Conservation (phyloP, 2,113 vertebrate genomes). For the Dromiciops gliroides region DNA sequence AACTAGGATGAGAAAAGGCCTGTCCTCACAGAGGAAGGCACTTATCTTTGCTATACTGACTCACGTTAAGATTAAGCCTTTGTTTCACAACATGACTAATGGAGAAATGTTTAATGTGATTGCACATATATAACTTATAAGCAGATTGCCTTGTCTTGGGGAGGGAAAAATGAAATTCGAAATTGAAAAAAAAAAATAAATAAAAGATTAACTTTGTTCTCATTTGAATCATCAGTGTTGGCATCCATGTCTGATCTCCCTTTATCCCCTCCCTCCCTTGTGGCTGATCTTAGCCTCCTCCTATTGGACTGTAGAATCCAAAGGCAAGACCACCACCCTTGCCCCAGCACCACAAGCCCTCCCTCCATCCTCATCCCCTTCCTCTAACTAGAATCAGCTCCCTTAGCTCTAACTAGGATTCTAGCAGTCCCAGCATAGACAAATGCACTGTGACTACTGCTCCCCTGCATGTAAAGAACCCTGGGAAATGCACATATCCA, state of each 20-base stretch:
- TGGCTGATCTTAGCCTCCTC: too few relatives aligned
- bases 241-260: not conserved
- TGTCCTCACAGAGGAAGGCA: too few relatives aligned
- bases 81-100: too few relatives aligned
- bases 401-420: not conserved
- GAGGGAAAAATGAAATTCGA: too few relatives aligned
- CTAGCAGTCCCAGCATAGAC: not conserved
- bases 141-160: too few relatives aligned
- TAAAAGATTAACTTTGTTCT: not conserved
- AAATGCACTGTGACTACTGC: not conserved
- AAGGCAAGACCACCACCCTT: not conserved
- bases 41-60: not conserved
- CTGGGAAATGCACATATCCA: not conserved
- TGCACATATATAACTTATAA: too few relatives aligned
- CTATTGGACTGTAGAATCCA: not conserved
- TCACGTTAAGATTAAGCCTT: not conserved
- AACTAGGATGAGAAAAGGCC: too few relatives aligned
- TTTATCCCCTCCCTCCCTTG: not conserved
- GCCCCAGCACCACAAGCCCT: not conserved
- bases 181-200: too few relatives aligned
- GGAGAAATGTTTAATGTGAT: too few relatives aligned
- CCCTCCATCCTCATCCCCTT: not conserved
- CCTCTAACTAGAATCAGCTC: not conserved
- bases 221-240: not conserved
- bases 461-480: not conserved